Base-by-base conservation (phyloP, 2,113 vertebrate genomes). In the Clinocottus analis region DNA sequence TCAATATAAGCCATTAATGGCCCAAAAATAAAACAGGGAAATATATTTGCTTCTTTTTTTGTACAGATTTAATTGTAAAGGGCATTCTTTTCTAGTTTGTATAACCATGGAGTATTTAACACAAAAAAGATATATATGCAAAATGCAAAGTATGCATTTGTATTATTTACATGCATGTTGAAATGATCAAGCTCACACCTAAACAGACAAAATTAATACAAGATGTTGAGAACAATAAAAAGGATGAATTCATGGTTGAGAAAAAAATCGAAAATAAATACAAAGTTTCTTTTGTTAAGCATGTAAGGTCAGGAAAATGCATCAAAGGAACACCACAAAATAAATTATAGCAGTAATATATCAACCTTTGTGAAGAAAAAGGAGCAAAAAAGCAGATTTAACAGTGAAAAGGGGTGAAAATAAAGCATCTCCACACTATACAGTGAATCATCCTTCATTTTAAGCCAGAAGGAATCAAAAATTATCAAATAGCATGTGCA, bases 401-500 rank as follows among this genome's bases (percentile, higher is more conserved):
- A 89, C 82, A 89, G 81, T 87, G 79, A 83, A 88, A 92, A 88
- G 85, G 86, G 90, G 80, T 78, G 90, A 87, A 91, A 92, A 90
- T 59, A 84, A 87, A 90, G 89, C 87, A 91, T 87, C 83, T 89
- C 90, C 88, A 92, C 90, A 88, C 84, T 90, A 84, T 87, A 91
- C 88, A 90, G 89, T 93, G 91, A 93, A 93, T 93, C 92, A 92
- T 93, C 87, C 90, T 93, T 92, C 90, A 92, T 90, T 92, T 94
- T 90, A 91, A 96, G 95, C 93, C 95, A 95, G 95, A 96, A 96
- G 92, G 89, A 92, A 95, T 95, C 94, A 95, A 95, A 96, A 95
- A 95, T 96, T 95, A 96, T 97, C 96, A 96, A 96, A 94, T 93
- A 93, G 92, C 91, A 92, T 91, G 91, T 95, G 96, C 95, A 95